Base-by-base conservation (phyloP, 2,888 invertebrate genomes). In the Nasonia oneida region DNA sequence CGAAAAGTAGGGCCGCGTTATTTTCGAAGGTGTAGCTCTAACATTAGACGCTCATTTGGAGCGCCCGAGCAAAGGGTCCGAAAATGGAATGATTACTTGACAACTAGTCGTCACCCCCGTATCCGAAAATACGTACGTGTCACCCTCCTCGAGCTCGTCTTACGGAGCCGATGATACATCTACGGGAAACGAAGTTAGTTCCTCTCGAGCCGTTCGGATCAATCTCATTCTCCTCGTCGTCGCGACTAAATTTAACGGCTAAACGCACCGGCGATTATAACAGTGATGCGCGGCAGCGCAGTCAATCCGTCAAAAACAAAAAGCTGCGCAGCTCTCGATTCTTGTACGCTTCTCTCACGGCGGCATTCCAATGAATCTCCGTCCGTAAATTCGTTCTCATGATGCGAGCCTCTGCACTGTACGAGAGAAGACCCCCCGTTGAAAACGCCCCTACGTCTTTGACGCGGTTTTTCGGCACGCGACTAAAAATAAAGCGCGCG, bases 401-500 rank as follows among this genome's bases (percentile, higher is more conserved):
- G 12, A 29, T 1, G 29, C 29, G 29, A 8, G 33, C 29, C 23
- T 67, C 67, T 67, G 37, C 37, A 61, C n/a, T 47, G n/a, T 33
- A 39, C 39, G 50, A 4, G 10, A 37, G 15, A 67, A 53, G 70
- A 80, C 73, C 61, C 83, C 67, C 83, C 78, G 37, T 47, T 47
- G 64, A 74, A 73, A 33, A 74, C 47, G 78, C 83, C 47, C 47
- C 53, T 79, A 61, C 64, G 67, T 73, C 73, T 23, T 53, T 53
- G 80, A 73, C 83, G 78, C n/a, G 50, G 73, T 83, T 84, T 83
- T 79, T 75, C 79, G 39, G 42, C 39, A 4, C 39, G n/a, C 50
- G 39, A 42, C 83, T 84, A 85, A 85, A 85, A 81, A 85, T 77
- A 77, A 73, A 53, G 39, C 81, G 81, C 77, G 29, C 50, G 64